Conservation (phyloP, 92 coral and sea anemone species). For the Hydrozoanthus gracilis region DNA sequence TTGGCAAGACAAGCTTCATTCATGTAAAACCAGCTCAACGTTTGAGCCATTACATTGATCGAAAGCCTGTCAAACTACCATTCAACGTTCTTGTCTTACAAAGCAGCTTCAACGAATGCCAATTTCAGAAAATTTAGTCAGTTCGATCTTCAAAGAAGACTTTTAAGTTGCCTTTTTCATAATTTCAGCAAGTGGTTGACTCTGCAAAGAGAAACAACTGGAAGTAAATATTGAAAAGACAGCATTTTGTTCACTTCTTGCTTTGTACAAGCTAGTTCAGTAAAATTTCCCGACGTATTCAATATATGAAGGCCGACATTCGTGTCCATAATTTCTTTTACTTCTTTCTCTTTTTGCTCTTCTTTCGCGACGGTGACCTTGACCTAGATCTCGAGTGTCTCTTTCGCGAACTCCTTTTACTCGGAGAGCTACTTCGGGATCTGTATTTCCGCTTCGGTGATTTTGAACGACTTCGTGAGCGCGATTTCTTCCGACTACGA, state of each 20-base stretch:
- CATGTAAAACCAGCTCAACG: too few species aligned
- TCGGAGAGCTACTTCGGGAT: conserved; percentile 82
- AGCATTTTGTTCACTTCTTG: not conserved
- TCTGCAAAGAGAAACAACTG: not conserved
- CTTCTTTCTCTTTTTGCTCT: conserved; percentile 88
- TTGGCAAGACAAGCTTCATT: too few species aligned
- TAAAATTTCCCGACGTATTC: not conserved
- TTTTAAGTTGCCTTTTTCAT: not conserved
- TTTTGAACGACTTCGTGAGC: conserved; percentile 86
- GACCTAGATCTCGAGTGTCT: conserved; percentile 87
- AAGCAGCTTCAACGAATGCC: too few species aligned
- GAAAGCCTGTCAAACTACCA: too few species aligned
- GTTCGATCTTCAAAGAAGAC: too few species aligned
- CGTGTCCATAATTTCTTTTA: conserved; percentile 3
- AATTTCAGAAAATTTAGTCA: too few species aligned
- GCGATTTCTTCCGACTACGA: conserved; percentile 81
- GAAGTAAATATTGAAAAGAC: not conserved
- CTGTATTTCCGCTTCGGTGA: conserved; percentile 74
- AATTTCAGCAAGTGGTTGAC: not conserved
- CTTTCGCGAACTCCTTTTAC: conserved; percentile 76
- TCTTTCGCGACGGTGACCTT: conserved; percentile 86
- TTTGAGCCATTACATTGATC: too few species aligned
- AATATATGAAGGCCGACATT: not conserved
- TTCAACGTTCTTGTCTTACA: too few species aligned
- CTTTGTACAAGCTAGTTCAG: not conserved